Percentiles rank a stretch among this genome's conserved stretches.
Conservation (phyloP, 2,888 invertebrate species). For the Stratiomys singularior region DNA sequence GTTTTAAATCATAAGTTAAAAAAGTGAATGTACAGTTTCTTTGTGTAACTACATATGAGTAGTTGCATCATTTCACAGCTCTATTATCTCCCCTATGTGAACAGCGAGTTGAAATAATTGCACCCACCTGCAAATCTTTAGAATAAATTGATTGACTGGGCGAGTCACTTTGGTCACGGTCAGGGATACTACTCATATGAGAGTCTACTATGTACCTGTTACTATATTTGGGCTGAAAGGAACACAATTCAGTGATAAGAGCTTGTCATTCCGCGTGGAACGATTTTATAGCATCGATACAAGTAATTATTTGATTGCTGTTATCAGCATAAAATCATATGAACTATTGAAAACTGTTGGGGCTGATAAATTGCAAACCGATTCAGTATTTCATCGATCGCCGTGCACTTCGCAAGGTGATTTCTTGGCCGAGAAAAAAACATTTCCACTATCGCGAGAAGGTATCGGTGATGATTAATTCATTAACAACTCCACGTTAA, state of each 20-base stretch:
- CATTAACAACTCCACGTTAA: not conserved
- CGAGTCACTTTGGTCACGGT: conserved; percentile 18
- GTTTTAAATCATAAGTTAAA: no score
- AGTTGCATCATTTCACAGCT: no score
- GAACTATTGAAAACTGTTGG: conserved; percentile 19
- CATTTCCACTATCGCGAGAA: not conserved
- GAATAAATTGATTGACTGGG: not conserved
- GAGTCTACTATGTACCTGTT: not conserved
- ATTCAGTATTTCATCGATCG: not conserved
- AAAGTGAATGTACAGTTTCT: no score
- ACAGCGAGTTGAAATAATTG: not conserved
- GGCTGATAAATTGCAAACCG: not conserved
- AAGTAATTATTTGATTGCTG: conserved; percentile 31
- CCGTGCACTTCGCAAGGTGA: conserved; percentile 16
- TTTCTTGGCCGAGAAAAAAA: not conserved
- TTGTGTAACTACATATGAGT: no score
- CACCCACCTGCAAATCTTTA: not conserved
- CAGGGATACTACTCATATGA: conserved; percentile 15
- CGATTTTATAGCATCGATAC: conserved; percentile 1
- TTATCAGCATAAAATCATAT: conserved; percentile 26
- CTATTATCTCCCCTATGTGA: not conserved
- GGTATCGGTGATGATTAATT: not conserved
- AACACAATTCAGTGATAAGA: conserved; percentile 4
- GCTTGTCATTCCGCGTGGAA: not conserved
- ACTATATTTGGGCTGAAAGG: not conserved